Conservation (phyloP, 2,113 vertebrate genomes). For the Gymnorhina tibicen region DNA sequence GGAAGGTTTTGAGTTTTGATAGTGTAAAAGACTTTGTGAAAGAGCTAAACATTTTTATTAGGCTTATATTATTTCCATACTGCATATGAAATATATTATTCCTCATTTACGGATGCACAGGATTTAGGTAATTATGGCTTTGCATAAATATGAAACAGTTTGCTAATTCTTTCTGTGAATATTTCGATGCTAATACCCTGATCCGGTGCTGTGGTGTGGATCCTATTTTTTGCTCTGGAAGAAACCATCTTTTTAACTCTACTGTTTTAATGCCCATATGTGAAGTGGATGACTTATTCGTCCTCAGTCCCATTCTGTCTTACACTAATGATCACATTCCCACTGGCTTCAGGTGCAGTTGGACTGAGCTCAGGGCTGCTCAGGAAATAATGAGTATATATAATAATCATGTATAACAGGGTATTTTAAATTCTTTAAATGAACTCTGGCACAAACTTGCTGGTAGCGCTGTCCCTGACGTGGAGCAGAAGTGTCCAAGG, state of each 20-base stretch:
- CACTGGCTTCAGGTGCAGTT: not conserved
- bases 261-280: not conserved
- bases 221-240: not conserved
- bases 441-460: not conserved
- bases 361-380: not conserved
- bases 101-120: not conserved
- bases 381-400: not conserved
- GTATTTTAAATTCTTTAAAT: not conserved
- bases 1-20: not conserved
- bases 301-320: not conserved
- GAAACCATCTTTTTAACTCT: not conserved
- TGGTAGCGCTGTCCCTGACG: fast-evolving
- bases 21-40: not conserved
- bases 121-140: constrained; percentile 16
- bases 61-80: not conserved
- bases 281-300: not conserved
- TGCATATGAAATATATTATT: not conserved
- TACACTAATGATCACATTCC: not conserved
- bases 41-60: constrained; percentile 17
- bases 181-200: not conserved
- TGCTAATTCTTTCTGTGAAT: not conserved
- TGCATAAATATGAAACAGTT: constrained; percentile 22
- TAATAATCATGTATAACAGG: not conserved
- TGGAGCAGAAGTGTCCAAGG: not conserved
- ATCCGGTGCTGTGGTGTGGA: not conserved